Conservation (phyloP, 2,888 invertebrate genomes). For the Carcina quercana region DNA sequence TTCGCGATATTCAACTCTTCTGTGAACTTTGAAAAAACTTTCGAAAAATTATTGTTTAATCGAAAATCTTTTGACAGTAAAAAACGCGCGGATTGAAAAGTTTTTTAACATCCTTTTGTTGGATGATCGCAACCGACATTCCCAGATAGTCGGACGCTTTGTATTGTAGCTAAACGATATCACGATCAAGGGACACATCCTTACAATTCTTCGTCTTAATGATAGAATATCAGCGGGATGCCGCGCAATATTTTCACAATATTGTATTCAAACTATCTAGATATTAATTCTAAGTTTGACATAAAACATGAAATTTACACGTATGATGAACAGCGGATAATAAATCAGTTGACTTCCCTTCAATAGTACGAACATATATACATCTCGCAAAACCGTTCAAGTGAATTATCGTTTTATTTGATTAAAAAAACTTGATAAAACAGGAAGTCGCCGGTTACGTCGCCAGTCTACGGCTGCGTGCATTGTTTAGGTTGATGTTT, state of each 20-base stretch:
- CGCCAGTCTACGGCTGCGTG: no score
- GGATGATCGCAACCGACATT: conserved; percentile 64
- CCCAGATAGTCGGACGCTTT: conserved; percentile 62
- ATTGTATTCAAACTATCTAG: conserved; percentile 49
- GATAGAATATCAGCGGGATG: conserved; percentile 66
- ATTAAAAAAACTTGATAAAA: no score
- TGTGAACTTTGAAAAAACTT: conserved; percentile 47
- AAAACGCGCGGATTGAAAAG: conserved; percentile 50
- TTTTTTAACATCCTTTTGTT: conserved; percentile 68
- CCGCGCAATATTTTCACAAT: conserved; percentile 59
- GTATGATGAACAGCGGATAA: conserved; percentile 30
- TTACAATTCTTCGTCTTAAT: conserved; percentile 55
- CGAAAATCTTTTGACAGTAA: conserved; percentile 52
- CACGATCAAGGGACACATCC: conserved; percentile 38
- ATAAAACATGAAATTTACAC: conserved; percentile 29
- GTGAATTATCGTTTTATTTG: no score
- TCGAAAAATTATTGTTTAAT: conserved; percentile 59
- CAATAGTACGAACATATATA: no score
- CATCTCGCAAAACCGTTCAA: no score
- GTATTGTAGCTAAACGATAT: conserved; percentile 58
- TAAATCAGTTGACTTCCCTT: conserved; percentile 17
- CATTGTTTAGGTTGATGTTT: no score
- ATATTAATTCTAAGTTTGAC: conserved; percentile 33
- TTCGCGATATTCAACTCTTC: conserved; percentile 67
- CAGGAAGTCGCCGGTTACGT: no score